Evolutionary conservation across 2,888 invertebrate genomes (phyloP).

Genomic region (Helobdella robusta): DNA sequence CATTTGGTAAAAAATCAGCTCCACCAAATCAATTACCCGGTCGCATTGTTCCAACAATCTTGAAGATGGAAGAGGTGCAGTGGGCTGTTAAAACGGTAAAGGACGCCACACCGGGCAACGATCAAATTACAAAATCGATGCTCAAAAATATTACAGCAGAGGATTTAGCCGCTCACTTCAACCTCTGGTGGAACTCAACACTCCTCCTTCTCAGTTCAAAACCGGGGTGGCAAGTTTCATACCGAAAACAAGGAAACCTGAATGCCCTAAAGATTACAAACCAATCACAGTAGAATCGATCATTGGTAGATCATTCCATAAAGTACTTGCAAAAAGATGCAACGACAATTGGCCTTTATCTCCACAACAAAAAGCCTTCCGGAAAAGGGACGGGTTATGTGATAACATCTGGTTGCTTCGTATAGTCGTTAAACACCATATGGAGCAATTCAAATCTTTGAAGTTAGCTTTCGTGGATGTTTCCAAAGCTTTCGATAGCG

Average conservation of each 20-base stretch:
- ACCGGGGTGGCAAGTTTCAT: not conserved
- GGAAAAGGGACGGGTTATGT: not conserved
- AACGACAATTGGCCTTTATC: not conserved
- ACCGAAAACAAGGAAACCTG: not conserved
- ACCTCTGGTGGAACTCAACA: not conserved
- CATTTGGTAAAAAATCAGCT: no score
- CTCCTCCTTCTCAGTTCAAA: constrained; percentile 4
- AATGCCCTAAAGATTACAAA: not conserved
- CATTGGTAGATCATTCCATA: not conserved
- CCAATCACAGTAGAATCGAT: not conserved
- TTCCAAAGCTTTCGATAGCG: not conserved
- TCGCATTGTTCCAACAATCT: no score
- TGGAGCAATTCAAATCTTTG: not conserved
- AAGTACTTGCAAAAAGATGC: not conserved
- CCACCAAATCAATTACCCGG: no score
- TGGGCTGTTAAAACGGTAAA: not conserved
- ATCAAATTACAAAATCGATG: not conserved
- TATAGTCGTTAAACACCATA: not conserved
- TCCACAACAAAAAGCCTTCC: not conserved
- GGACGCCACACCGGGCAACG: not conserved
- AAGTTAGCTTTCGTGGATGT: not conserved
- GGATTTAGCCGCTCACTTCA: not conserved
- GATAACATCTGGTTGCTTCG: not conserved
- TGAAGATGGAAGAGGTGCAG: no score
- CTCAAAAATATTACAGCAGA: not conserved